Evolutionary conservation across 2,888 invertebrate genomes (phyloP).

Genomic region (Vanessa cardui): DNA sequence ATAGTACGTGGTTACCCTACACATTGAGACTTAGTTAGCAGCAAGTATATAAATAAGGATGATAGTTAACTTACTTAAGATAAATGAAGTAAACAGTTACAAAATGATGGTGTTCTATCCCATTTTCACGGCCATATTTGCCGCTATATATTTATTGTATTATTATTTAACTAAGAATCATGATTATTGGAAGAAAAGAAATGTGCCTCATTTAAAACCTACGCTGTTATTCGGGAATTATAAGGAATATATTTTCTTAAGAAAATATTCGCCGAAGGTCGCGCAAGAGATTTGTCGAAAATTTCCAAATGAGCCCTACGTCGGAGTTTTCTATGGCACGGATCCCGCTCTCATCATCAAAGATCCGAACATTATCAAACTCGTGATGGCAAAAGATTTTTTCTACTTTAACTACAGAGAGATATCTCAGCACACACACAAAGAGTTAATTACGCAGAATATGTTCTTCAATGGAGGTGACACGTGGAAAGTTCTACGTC

Average conservation of each 20-base stretch:
- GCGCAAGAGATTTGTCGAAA: conserved; percentile 52
- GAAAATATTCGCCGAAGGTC: conserved; percentile 47
- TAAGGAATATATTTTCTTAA: conserved; percentile 51
- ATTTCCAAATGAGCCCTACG: conserved; percentile 57
- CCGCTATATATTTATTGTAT: conserved; percentile 18
- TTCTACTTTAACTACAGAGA: conserved; percentile 65
- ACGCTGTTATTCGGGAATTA: conserved; percentile 61
- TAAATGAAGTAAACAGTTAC: background rate
- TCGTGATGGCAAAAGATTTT: conserved; percentile 61
- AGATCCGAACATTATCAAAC: conserved; percentile 60
- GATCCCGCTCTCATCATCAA: conserved; percentile 61
- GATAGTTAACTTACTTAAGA: background rate
- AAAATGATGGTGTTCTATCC: conserved; percentile 18
- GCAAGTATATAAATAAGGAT: background rate
- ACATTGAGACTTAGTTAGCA: background rate
- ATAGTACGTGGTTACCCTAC: background rate
- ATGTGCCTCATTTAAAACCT: conserved; percentile 53
- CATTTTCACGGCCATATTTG: background rate
- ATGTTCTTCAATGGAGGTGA: conserved; percentile 61
- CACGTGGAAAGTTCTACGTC: conserved; percentile 62
- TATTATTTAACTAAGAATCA: conserved; percentile 26
- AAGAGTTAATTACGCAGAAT: conserved; percentile 53
- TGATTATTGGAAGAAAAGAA: conserved; percentile 58
- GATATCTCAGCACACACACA: conserved; percentile 50
- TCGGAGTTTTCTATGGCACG: conserved; percentile 64